These are phyloP conservation scores for Taenaris catops DNA, from an alignment of 2,888 invertebrate genomes.

Conservation along the genomic window DNA sequence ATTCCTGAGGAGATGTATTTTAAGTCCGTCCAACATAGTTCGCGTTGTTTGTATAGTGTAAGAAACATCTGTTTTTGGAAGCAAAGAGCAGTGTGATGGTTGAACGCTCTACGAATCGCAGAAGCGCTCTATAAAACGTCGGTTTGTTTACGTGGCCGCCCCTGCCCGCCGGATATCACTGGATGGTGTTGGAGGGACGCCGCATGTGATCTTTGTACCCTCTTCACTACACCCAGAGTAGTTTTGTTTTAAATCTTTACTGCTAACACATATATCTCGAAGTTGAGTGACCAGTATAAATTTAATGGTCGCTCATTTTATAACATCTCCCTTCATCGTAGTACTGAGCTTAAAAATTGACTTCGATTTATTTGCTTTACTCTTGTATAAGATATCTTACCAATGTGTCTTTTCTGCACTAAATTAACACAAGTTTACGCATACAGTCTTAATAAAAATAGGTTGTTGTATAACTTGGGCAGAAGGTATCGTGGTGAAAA, in stretches of 20 bases:
- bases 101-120: slow-evolving; percentile 49
- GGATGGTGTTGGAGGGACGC: slow-evolving; percentile 29
- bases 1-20: too few relatives aligned
- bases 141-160: slow-evolving; percentile 56
- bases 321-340: slow-evolving; percentile 3
- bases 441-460: too few relatives aligned
- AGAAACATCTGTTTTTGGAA: slow-evolving; percentile 21
- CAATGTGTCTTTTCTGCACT: too few relatives aligned
- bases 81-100: slow-evolving; percentile 21
- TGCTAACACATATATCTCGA: slow-evolving; percentile 4
- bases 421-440: too few relatives aligned
- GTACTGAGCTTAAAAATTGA: too few relatives aligned
- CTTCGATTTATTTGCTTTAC: too few relatives aligned
- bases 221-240: slow-evolving; percentile 30
- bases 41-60: background rate
- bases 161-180: slow-evolving; percentile 55
- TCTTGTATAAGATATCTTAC: too few relatives aligned
- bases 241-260: slow-evolving; percentile 14
- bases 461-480: background rate
- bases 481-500: slow-evolving; percentile 35
- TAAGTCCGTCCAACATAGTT: too few relatives aligned
- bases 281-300: slow-evolving; percentile 10
- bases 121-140: slow-evolving; percentile 64
- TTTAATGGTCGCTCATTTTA: slow-evolving; percentile 11
- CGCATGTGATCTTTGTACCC: slow-evolving; percentile 49